A percentile compares a stretch with the other conserved stretches of the same genome.
These are phyloP conservation scores for human (Homo sapiens) DNA, from an alignment of 2,113 vertebrate species.

Conservation along the genomic window DNA sequence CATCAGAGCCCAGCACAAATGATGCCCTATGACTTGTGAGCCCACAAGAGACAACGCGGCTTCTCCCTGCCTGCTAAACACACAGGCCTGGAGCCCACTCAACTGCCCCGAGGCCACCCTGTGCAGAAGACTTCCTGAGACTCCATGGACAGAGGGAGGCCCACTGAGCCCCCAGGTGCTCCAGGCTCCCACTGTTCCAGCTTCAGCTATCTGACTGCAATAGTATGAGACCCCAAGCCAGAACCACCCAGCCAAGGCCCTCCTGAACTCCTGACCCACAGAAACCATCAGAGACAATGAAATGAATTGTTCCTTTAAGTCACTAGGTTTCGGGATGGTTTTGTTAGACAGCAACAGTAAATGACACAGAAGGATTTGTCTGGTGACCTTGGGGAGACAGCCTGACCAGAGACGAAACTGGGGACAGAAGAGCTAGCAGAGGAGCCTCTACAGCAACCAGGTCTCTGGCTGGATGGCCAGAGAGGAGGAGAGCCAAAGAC, in stretches of 20 bases:
- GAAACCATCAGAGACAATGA: neutral
- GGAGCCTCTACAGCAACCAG: neutral
- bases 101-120: neutral
- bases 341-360: neutral
- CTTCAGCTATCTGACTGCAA: neutral
- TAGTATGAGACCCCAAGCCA: neutral
- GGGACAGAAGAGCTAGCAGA: neutral
- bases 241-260: neutral
- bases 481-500: neutral
- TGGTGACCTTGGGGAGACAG: neutral
- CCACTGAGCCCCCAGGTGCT: neutral
- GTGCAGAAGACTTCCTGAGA: neutral
- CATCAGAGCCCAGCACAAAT: neutral
- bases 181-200: neutral
- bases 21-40: neutral
- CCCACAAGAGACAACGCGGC: neutral
- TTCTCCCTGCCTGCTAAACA: neutral
- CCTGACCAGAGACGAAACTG: neutral
- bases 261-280: neutral
- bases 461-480: too few relatives aligned
- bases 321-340: neutral
- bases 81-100: neutral
- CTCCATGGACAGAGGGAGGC: neutral
- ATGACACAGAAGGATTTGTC: neutral
- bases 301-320: too few relatives aligned